These are phyloP conservation scores for Odontothrips loti DNA, from an alignment of 2,888 invertebrate species.

Conservation along the genomic window DNA sequence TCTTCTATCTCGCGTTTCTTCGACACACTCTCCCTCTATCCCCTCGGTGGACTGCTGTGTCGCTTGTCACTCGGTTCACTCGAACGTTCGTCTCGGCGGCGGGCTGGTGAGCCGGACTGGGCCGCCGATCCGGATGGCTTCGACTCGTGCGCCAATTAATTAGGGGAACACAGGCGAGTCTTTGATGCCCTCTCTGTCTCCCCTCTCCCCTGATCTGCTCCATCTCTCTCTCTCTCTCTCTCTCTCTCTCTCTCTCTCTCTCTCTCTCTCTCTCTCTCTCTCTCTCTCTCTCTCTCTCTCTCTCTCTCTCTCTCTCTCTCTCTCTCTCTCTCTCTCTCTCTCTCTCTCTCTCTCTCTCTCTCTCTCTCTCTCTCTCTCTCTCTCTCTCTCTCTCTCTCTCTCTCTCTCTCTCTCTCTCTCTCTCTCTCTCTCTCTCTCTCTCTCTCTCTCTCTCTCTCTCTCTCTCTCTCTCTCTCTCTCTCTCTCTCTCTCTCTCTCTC, in stretches of 20 bases:
- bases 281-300: no score
- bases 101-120: not conserved
- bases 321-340: no score
- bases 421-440: no score
- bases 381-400: no score
- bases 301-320: no score
- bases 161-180: conserved; percentile 13
- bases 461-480: conserved; percentile 27
- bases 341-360: no score
- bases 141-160: conserved; percentile 27
- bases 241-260: no score
- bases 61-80: not conserved
- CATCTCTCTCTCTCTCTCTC: no score
- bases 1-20: not conserved
- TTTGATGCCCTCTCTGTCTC: not conserved
- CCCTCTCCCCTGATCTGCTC: not conserved
- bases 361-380: no score
- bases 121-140: conserved; percentile 11
- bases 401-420: no score
- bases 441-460: not conserved
- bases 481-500: conserved; percentile 29
- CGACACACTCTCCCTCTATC: not conserved
- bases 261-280: no score
- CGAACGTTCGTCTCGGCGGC: no score
- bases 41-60: not conserved